These are phyloP conservation scores for Drosophila truncata DNA, from an alignment of 1,140 invertebrate genomes.

Conservation along the genomic window DNA sequence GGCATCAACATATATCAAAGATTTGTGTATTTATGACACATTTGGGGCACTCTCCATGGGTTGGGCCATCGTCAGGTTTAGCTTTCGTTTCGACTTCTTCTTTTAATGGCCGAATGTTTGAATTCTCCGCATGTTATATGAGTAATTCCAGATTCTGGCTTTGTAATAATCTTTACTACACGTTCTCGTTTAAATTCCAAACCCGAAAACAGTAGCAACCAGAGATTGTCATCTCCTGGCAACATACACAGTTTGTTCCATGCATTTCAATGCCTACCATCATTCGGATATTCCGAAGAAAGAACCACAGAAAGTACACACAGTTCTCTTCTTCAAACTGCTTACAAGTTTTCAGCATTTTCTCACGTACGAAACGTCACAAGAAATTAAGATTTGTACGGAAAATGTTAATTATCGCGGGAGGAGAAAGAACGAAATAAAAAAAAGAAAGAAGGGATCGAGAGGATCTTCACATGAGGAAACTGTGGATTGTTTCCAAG, in stretches of 20 bases:
- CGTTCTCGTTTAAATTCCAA: constrained; percentile 56
- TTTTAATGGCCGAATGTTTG: constrained; percentile 60
- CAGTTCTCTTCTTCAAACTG: constrained; percentile 18
- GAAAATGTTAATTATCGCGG: constrained; percentile 68
- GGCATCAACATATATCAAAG: constrained; percentile 47
- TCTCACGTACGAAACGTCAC: constrained; percentile 64
- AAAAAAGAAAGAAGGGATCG: constrained; percentile 10
- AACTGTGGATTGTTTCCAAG: background rate
- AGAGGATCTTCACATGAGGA: background rate
- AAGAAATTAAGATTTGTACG: constrained; percentile 42
- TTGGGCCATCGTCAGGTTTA: constrained; percentile 21
- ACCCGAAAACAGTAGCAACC: constrained; percentile 42
- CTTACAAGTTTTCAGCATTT: constrained; percentile 51
- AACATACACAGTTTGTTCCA: constrained; percentile 56
- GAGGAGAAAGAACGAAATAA: constrained; percentile 10
- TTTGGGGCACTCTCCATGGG: constrained; percentile 50
- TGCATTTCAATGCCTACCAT: constrained; percentile 67
- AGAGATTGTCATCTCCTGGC: constrained; percentile 49
- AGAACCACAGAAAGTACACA: constrained; percentile 9
- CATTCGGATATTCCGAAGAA: constrained; percentile 6
- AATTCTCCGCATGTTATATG: constrained; percentile 46
- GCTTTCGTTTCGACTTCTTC: constrained; percentile 11
- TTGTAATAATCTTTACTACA: constrained; percentile 20
- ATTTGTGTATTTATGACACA: constrained; percentile 60
- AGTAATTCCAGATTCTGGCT: constrained; percentile 17